A percentile compares a stretch with the other conserved stretches of the same genome.
phyloP scores from a whole-genome alignment of 2,797 vertebrate species.

The Oreochromis mossambicus region DNA sequence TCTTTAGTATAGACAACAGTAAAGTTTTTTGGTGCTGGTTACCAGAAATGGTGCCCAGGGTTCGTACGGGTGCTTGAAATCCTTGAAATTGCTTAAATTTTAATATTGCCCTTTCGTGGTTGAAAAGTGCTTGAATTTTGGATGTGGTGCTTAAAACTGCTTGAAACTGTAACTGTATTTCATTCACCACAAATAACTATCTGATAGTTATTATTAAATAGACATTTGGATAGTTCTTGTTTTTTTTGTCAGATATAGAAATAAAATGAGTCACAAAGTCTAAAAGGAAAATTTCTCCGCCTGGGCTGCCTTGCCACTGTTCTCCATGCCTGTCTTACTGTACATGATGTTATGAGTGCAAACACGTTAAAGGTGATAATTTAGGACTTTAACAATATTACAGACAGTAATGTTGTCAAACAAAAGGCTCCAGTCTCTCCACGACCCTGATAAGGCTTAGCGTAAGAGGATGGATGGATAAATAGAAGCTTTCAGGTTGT shows the following conservation, averaged over 20 bases:
- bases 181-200: background rate
- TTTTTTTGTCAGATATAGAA: background rate
- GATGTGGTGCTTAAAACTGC: background rate
- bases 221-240: background rate
- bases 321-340: background rate
- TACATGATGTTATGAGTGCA: background rate
- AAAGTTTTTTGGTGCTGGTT: background rate
- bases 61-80: background rate
- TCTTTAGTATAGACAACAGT: background rate
- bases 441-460: background rate
- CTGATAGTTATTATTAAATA: background rate
- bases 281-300: background rate
- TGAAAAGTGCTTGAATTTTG: background rate
- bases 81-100: background rate
- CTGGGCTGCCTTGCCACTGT: background rate
- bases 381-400: background rate
- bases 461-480: background rate
- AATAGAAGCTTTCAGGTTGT: background rate
- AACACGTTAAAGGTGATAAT: background rate
- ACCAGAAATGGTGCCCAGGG: background rate
- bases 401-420: background rate
- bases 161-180: background rate
- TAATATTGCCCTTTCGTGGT: background rate
- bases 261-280: background rate
- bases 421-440: background rate